Conservation (phyloP, 2,797 vertebrate genomes). For the Emys orbicularis region DNA sequence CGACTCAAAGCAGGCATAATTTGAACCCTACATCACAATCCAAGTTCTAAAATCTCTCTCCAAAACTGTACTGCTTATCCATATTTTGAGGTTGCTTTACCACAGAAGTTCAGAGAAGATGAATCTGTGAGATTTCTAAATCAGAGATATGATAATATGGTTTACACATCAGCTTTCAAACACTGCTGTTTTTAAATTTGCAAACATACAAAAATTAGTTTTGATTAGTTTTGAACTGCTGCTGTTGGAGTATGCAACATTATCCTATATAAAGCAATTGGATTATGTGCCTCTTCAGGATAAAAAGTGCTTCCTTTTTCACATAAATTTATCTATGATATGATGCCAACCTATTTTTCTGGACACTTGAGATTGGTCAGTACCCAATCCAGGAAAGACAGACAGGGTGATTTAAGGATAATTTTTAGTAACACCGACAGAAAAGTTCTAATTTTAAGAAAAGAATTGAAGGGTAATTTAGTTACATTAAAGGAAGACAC, state of each 20-base stretch:
- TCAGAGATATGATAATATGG: neutral
- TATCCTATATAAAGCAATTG: conserved; percentile 19
- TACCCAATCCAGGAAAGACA: conserved; percentile 19
- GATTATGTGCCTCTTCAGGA: neutral
- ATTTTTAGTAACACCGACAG: conserved; percentile 25
- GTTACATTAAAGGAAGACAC: conserved; percentile 52
- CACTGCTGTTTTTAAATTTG: neutral
- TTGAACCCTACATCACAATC: neutral
- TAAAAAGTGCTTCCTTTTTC: conserved; percentile 21
- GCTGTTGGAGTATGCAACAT: neutral
- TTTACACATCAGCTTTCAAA: neutral
- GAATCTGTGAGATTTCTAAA: neutral
- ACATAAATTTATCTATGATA: conserved; percentile 11
- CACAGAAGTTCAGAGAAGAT: neutral
- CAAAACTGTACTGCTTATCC: neutral
- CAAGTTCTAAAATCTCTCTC: neutral
- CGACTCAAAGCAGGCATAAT: neutral
- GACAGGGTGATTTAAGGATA: conserved; percentile 7
- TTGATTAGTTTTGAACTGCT: conserved; percentile 8
- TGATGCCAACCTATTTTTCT: conserved; percentile 7
- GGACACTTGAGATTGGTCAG: neutral
- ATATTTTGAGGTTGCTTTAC: neutral
- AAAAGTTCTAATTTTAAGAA: conserved; percentile 16
- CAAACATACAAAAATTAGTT: neutral
- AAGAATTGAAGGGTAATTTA: conserved; percentile 50